These are phyloP conservation scores for Vicugna pacos DNA, from an alignment of 2,113 vertebrate genomes.

Conservation along the genomic window DNA sequence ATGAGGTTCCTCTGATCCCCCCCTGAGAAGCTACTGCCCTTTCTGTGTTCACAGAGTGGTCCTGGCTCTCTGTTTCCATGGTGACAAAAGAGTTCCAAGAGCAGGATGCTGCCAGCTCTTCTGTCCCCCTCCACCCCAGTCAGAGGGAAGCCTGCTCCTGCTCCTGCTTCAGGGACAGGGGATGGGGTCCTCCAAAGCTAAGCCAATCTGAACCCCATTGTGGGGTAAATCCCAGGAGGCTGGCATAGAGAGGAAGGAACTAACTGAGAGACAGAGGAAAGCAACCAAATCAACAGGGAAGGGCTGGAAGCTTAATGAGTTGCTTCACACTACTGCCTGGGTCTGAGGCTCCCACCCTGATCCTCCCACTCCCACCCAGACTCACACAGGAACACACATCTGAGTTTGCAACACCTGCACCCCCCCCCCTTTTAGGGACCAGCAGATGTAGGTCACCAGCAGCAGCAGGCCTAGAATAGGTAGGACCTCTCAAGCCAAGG, in stretches of 20 bases:
- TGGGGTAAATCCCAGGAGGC: conserved; percentile 7
- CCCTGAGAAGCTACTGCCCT: conserved; percentile 76
- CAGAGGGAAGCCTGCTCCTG: conserved; percentile 54
- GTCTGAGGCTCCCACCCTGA: background rate
- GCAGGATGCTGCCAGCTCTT: conserved; percentile 64
- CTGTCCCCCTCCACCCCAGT: conserved; percentile 63
- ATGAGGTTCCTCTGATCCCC: conserved; percentile 71
- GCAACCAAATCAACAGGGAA: background rate
- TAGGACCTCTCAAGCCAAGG: background rate
- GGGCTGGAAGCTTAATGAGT: background rate
- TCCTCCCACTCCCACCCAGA: background rate
- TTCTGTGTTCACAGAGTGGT: conserved; percentile 66
- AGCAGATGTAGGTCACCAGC: background rate
- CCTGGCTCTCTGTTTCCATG: conserved; percentile 87
- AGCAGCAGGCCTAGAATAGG: background rate
- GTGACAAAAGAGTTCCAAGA: conserved; percentile 81
- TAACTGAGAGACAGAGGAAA: background rate
- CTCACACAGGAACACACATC: background rate
- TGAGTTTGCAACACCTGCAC: background rate
- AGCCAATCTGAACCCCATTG: background rate
- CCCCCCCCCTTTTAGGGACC: background rate
- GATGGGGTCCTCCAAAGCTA: conserved; percentile 40
- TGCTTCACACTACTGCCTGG: background rate
- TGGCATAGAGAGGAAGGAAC: background rate
- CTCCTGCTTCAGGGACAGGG: conserved; percentile 19